Evolutionary conservation across 2,113 vertebrate species (phyloP), one percentile per base, ranked within the genome.

Genomic region (Heteronetta atricapilla): DNA sequence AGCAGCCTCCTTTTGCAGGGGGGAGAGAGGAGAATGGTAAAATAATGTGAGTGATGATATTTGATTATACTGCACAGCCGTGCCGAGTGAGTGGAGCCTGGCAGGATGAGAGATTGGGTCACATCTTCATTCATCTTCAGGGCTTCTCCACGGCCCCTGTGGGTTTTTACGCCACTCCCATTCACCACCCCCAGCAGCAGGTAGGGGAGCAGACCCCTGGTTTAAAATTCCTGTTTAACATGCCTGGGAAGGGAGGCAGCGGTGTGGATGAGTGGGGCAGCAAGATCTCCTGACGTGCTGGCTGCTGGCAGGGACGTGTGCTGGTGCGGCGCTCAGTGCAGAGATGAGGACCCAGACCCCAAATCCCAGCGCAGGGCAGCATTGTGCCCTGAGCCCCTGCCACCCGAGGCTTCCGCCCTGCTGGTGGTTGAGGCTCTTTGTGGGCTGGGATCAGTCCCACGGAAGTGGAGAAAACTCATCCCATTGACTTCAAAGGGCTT

Each of bases 241-340:
- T 4, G 0, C 29, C 11, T 0, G 3, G n/a, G 63, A 7, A 38
- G 25, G 52, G 67, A 53, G 23, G 31, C 4, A 10, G 46, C 48
- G 31, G 36, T 68, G 10, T 13, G 4, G 69, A 33, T 48, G 1
- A 1, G 12, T 23, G 50, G 50, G 50, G 50, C 50, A 23, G 50
- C 7, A 6, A 23, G 0, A 9, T 1, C 44, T 62, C 34, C 33
- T 48, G 58, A 48, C 26, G 5, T 29, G 50, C 29, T 26, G 11
- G 26, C 34, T 29, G n/a, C 46, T 52, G 48, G 17, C 34, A 36
- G 26, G 34, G 58, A 52, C 3, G 12, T 12, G 8, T 46, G 46
- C 46, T 46, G 46, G 46, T 21, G 42, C 0, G 0, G 17, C 2
- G 36, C 62, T 31, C 67, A 4, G n/a, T 0, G 8, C 1, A 9